Percentiles rank a stretch among this genome's conserved stretches.
phyloP scores from a whole-genome alignment of 1,140 invertebrate species.

The Cherax destructor region DNA sequence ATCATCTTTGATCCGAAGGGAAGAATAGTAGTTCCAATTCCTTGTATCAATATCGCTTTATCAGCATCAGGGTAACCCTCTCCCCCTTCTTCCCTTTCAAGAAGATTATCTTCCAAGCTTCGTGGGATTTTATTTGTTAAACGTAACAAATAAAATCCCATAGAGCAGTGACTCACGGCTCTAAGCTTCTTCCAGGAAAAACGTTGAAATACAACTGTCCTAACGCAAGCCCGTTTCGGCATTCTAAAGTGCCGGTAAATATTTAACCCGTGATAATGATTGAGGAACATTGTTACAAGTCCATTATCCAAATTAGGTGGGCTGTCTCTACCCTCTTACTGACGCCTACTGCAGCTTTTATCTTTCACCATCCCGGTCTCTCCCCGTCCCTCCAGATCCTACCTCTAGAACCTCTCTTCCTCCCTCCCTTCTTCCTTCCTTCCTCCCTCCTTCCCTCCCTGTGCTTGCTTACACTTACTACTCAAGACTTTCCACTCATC shows the following conservation, averaged over 20 bases:
- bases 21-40: no score
- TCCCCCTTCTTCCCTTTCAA: no score
- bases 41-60: no score
- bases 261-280: conserved; percentile 1
- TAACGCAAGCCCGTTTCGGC: background rate
- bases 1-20: no score
- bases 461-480: conserved; percentile 3
- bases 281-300: conserved; percentile 10
- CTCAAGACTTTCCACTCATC: background rate
- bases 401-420: background rate
- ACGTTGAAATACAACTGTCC: background rate
- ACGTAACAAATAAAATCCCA: no score
- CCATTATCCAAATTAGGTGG: background rate
- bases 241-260: background rate
- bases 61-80: no score
- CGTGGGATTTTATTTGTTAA: no score
- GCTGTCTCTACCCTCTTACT: background rate
- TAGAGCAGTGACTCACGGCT: no score
- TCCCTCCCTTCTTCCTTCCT: background rate
- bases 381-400: background rate
- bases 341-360: background rate
- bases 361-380: background rate
- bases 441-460: background rate
- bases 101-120: no score
- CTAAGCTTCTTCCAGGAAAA: background rate